phyloP scores from a whole-genome alignment of 2,888 invertebrate genomes.

The Cataglyphis altisquamis region DNA sequence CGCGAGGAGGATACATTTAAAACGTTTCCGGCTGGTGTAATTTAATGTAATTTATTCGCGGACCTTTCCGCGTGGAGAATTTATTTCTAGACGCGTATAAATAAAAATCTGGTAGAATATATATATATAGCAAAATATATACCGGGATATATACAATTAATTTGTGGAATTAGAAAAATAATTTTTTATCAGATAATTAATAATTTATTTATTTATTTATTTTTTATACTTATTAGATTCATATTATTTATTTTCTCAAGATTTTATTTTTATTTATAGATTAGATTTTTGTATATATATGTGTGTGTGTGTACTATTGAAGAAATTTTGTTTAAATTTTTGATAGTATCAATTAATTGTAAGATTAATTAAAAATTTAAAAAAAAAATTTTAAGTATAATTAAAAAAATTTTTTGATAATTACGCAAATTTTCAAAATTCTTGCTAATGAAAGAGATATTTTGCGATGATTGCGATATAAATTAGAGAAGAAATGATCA shows the following conservation, averaged over 20 bases:
- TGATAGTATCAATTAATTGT: not conserved
- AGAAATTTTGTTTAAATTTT: not conserved
- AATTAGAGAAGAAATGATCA: not conserved
- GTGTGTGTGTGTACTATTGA: no score
- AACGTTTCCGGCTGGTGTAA: conserved; percentile 46
- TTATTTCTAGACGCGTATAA: conserved; percentile 17
- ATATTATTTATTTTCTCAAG: no score
- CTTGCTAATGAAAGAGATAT: not conserved
- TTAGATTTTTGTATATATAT: no score
- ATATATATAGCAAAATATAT: not conserved
- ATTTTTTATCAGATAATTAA: no score
- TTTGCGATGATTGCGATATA: not conserved
- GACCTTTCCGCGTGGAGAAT: conserved; percentile 1
- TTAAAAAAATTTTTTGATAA: not conserved
- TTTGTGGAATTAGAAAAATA: no score
- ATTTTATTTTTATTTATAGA: no score
- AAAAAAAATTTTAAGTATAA: not conserved
- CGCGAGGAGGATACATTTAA: conserved; percentile 28
- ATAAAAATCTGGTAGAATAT: not conserved
- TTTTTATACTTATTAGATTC: no score
- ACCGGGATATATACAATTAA: no score
- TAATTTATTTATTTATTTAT: no score
- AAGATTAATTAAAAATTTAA: not conserved
- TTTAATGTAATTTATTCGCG: conserved; percentile 48
- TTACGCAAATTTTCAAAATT: not conserved